These are phyloP conservation scores for Scaptodrosophila latifasciaeformis DNA, from an alignment of 2,888 invertebrate genomes.

Conservation along the genomic window DNA sequence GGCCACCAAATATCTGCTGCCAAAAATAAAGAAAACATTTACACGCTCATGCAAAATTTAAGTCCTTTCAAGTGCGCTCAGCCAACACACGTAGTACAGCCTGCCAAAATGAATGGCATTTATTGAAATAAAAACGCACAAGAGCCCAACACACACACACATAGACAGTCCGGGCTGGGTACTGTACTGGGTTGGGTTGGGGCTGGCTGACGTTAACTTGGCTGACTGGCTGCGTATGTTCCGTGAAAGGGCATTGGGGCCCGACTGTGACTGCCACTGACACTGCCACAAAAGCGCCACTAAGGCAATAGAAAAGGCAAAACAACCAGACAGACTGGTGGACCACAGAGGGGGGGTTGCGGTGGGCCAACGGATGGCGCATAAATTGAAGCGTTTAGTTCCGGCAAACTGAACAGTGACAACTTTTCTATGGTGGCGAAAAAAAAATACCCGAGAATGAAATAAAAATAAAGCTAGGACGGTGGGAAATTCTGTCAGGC, in stretches of 20 bases:
- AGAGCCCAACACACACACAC: slow-evolving; percentile 26
- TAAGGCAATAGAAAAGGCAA: background rate
- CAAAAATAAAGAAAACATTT: slow-evolving; percentile 1
- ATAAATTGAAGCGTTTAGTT: slow-evolving; percentile 65
- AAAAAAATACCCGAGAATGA: slow-evolving; percentile 14
- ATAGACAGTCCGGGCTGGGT: too few species aligned
- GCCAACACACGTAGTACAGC: slow-evolving; percentile 56
- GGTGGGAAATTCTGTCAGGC: background rate
- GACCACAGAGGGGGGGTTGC: background rate
- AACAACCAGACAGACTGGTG: slow-evolving; percentile 18
- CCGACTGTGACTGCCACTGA: slow-evolving; percentile 4
- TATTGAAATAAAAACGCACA: slow-evolving; percentile 56
- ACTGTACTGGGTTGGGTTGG: too few species aligned
- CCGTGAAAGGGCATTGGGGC: slow-evolving; percentile 31
- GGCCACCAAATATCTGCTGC: too few species aligned
- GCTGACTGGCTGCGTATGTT: slow-evolving; percentile 26
- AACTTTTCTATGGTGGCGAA: slow-evolving; percentile 10
- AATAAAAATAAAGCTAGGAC: background rate
- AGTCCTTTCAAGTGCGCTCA: slow-evolving; percentile 45
- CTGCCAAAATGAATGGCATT: slow-evolving; percentile 68
- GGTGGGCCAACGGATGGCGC: slow-evolving; percentile 22
- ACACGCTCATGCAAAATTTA: too few species aligned
- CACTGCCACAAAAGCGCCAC: too few species aligned
- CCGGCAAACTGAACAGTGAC: slow-evolving; percentile 43
- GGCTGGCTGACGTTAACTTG: too few species aligned